Percentiles rank a stretch among this genome's conserved stretches.
Conservation (phyloP, 2,888 invertebrate genomes). For the Drosophila neotestacea region DNA sequence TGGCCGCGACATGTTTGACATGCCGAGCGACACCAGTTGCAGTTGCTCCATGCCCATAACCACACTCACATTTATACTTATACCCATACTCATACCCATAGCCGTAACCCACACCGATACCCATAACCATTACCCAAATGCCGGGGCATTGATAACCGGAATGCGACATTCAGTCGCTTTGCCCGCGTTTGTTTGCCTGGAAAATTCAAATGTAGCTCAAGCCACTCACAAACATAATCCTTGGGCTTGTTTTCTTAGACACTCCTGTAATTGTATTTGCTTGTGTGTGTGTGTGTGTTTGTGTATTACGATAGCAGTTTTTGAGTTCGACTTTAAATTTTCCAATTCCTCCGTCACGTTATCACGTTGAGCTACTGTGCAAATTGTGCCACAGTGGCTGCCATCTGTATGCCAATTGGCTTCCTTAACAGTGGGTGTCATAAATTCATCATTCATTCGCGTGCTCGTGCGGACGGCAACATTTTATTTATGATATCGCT, state of each 20-base stretch:
- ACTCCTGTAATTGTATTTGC: constrained; percentile 39
- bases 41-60: constrained; percentile 26
- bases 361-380: constrained; percentile 63
- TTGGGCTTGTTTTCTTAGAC: constrained; percentile 74
- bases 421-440: constrained; percentile 58
- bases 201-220: constrained; percentile 73
- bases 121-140: constrained; percentile 43
- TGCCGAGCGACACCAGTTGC: constrained; percentile 69
- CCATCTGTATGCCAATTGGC: constrained; percentile 54
- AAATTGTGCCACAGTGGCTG: constrained; percentile 49
- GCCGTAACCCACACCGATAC: constrained; percentile 16
- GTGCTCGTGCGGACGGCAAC: constrained; percentile 42
- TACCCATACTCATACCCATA: constrained; percentile 27
- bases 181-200: constrained; percentile 65
- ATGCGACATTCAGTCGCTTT: constrained; percentile 55
- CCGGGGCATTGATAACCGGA: constrained; percentile 59
- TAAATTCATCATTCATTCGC: constrained; percentile 78
- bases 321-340: constrained; percentile 43
- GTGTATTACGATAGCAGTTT: constrained; percentile 60
- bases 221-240: constrained; percentile 69
- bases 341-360: constrained; percentile 36
- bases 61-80: constrained; percentile 7
- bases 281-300: constrained; percentile 6
- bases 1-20: constrained; percentile 84
- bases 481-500: constrained; percentile 63